Base-by-base conservation (phyloP, 2,888 invertebrate genomes). In the Dasysyrphus albostriatus region DNA sequence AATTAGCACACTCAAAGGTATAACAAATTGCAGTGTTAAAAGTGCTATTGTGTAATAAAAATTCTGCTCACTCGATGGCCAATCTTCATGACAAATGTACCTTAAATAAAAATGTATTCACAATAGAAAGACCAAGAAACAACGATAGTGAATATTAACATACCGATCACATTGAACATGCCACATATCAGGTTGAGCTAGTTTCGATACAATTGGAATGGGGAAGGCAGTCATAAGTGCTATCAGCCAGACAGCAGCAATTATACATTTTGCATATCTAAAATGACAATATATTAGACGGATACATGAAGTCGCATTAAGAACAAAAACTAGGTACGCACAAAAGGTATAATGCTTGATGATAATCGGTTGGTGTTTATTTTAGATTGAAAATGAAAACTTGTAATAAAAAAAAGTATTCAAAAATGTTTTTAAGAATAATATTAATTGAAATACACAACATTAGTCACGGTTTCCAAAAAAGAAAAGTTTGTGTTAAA, bases 191-290 rank as follows among this genome's bases (percentile, higher is more conserved):
- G 96, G 97, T 88, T 95, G 94, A 8, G 93, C 92, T 44, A 96
- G 92, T 82, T 93, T 93, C 0, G 97, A 96, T n/a, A 97, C 95
- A 2, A 97, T 93, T 0, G 96, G 95, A 58, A 97, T 96, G 0
- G 98, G 98, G 29, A 96, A 94, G 0, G 97, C 97, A 0, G 97
- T 96, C 4, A 95, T 93, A 29, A 97, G 92, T 0, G 98, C 97
- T 88, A 93, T 92, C 69, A 90, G 87, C 93, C 93, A 93, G 73
- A 93, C 91, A 67, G 90, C 91, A 51, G 90, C 91, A 81, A 93
- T 93, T 87, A 93, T 91, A 83, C 91, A 91, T 88, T 92, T 93
- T 9, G 93, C 93, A 89, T 92, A 92, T 76, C 93, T 93, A 88
- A 54, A 75, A 63, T 24, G 5, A 70, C 7, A 59, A 19, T 14